Evolutionary conservation across 2,113 vertebrate species (phyloP).

Genomic region (Pachyramphus minor): DNA sequence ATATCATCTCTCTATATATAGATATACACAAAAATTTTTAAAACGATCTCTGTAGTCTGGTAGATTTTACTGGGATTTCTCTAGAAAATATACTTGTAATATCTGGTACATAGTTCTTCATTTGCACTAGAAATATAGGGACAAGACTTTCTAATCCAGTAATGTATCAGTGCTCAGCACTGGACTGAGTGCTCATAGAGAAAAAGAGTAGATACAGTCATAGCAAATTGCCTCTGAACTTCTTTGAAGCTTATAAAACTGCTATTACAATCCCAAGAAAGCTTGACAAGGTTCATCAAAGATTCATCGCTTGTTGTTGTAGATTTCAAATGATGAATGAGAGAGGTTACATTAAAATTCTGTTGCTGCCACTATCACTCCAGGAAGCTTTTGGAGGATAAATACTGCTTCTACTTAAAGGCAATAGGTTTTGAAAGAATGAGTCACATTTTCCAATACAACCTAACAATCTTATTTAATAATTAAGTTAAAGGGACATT

Average conservation of each 20-base stretch:
- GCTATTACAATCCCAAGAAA: background rate
- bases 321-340: slow-evolving; percentile 20
- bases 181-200: background rate
- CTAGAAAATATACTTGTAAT: background rate
- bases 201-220: background rate
- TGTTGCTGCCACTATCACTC: background rate
- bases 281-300: slow-evolving; percentile 25
- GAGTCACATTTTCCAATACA: background rate
- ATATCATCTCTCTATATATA: background rate
- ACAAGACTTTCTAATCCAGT: background rate
- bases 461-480: background rate
- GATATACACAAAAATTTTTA: background rate
- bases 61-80: background rate
- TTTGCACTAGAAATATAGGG: background rate
- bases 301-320: background rate
- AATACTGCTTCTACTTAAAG: background rate
- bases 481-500: background rate
- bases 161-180: background rate
- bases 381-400: background rate
- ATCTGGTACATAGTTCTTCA: background rate
- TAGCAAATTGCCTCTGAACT: background rate
- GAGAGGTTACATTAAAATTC: slow-evolving; percentile 27
- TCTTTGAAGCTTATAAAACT: slow-evolving; percentile 2
- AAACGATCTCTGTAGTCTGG: background rate
- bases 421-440: slow-evolving; percentile 13